Conservation (phyloP, 2,113 vertebrate genomes). For the Indicator maculatus region DNA sequence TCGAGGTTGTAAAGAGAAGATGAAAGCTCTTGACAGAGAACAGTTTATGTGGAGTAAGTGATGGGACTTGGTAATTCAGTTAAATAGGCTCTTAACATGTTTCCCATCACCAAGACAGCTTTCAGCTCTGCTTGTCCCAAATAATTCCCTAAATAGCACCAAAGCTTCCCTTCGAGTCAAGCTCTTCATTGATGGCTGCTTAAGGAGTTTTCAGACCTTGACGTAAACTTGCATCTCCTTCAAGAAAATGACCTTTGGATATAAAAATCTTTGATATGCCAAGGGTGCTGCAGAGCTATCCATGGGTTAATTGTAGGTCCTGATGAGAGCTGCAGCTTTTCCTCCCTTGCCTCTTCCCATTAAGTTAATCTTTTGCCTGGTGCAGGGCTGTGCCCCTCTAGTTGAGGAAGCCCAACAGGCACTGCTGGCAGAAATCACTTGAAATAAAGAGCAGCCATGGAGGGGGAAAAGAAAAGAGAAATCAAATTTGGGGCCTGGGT, state of each 20-base stretch:
- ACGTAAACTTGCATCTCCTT: not conserved
- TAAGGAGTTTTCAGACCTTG: not conserved
- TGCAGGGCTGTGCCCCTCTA: not conserved
- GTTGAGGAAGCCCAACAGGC: not conserved
- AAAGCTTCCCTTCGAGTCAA: not conserved
- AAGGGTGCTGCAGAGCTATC: not conserved
- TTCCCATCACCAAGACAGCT: not conserved
- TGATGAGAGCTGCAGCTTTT: not conserved
- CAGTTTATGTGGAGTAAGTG: not conserved
- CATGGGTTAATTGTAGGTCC: not conserved
- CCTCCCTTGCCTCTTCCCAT: not conserved
- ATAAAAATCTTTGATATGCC: not conserved
- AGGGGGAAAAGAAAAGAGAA: not conserved
- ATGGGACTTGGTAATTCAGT: not conserved
- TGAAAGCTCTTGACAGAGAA: slow-evolving; percentile 1
- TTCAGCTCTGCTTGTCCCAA: not conserved
- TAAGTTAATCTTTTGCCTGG: not conserved
- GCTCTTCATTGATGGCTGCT: not conserved
- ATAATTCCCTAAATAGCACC: not conserved
- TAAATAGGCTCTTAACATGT: not conserved
- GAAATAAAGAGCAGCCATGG: not conserved
- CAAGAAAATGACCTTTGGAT: not conserved
- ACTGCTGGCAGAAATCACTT: not conserved
- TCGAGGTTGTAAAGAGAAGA: slow-evolving; percentile 4
- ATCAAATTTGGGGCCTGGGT: not conserved